phyloP scores from a whole-genome alignment of 2,113 vertebrate genomes.

The Cyanoliseus patagonus region DNA sequence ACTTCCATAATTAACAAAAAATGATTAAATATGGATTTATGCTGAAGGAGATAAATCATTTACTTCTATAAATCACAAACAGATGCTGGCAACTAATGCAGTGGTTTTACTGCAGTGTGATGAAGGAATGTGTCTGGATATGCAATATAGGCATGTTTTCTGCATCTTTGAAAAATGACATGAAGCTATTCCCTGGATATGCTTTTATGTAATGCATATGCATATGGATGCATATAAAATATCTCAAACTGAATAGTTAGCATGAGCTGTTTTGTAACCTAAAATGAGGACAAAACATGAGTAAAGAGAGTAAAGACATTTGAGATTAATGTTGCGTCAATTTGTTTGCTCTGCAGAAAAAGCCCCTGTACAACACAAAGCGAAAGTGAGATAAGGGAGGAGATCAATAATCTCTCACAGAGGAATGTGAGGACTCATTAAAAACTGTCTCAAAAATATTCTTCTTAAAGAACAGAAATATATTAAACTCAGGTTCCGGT shows the following conservation, averaged over 20 bases:
- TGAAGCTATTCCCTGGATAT: neutral
- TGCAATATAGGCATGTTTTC: neutral
- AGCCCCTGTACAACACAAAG: neutral
- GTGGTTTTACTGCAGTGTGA: neutral
- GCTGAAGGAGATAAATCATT: neutral
- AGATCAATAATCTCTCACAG: neutral
- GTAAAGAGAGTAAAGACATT: neutral
- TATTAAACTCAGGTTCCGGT: neutral
- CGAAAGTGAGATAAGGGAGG: neutral
- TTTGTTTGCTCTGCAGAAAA: neutral
- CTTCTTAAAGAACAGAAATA: neutral
- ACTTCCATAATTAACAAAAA: neutral
- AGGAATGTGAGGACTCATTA: neutral
- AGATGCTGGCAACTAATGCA: neutral
- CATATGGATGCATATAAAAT: neutral
- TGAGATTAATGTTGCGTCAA: neutral
- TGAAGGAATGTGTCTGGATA: neutral
- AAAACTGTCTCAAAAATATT: neutral
- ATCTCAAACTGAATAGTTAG: neutral
- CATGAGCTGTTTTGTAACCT: neutral
- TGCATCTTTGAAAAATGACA: neutral
- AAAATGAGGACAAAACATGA: neutral
- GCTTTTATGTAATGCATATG: neutral
- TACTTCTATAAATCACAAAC: neutral
- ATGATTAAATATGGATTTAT: neutral